Evolutionary conservation across 2,113 vertebrate species (phyloP).

Genomic region (Anguilla japonica): DNA sequence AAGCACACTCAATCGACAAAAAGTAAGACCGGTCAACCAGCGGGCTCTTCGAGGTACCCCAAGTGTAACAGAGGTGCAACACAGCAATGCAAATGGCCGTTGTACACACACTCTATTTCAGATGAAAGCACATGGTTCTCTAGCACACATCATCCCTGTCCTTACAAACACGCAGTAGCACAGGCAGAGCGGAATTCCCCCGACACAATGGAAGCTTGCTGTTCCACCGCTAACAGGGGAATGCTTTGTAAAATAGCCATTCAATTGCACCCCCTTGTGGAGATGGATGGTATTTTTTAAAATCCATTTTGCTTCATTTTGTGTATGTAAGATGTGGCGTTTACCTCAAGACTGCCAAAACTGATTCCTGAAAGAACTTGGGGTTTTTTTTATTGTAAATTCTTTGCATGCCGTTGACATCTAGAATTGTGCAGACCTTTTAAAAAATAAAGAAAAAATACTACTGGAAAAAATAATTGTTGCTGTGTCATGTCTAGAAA

Average conservation of each 20-base stretch:
- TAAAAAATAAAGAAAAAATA: background rate
- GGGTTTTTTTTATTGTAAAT: conserved; percentile 21
- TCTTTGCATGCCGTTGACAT: conserved; percentile 20
- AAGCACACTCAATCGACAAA: background rate
- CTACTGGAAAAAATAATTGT: conserved; percentile 8
- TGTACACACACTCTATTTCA: background rate
- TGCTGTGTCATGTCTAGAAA: background rate
- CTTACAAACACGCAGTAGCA: background rate
- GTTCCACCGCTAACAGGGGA: background rate
- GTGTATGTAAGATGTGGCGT: background rate
- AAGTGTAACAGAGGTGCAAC: background rate
- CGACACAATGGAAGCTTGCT: background rate
- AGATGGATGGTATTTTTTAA: background rate
- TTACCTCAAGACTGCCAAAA: conserved; percentile 3
- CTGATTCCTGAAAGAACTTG: background rate
- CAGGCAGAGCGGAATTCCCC: background rate
- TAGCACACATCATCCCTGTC: background rate
- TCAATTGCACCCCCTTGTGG: background rate
- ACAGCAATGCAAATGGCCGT: background rate
- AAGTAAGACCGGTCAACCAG: background rate
- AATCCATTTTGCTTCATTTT: background rate
- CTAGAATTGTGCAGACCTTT: background rate
- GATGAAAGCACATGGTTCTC: background rate
- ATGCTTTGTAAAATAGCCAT: background rate
- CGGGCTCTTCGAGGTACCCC: background rate